Percentiles rank a stretch among this genome's conserved stretches.
phyloP scores from a whole-genome alignment of 2,113 vertebrate species.

The Dryoscopus gambensis region DNA sequence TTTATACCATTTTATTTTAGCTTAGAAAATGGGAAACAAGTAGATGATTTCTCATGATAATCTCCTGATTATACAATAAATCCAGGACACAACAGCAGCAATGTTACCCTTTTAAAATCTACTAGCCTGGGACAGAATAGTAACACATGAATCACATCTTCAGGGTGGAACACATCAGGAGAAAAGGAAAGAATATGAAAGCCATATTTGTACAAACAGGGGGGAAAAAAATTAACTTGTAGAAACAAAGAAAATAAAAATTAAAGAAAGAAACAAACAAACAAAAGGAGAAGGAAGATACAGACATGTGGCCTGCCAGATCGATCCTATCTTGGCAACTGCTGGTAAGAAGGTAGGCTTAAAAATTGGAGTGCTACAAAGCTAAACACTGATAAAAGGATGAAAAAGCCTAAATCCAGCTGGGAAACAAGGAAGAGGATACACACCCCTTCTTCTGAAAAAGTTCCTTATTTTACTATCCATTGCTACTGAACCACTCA shows the following conservation, averaged over 20 bases:
- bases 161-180: background rate
- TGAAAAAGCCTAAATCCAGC: background rate
- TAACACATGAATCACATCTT: background rate
- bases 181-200: background rate
- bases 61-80: background rate
- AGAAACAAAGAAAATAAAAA: background rate
- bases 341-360: background rate
- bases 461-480: background rate
- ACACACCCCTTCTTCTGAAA: background rate
- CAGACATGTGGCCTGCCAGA: background rate
- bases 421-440: background rate
- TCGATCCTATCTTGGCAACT: rapidly evolving
- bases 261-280: background rate
- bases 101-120: background rate
- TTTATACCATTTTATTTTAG: background rate
- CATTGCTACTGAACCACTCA: background rate
- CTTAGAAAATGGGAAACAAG: background rate
- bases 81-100: background rate
- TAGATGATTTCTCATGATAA: background rate
- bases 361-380: background rate
- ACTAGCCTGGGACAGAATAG: background rate
- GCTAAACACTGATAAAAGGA: background rate
- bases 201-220: background rate
- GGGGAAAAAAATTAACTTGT: background rate
- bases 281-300: background rate